These are phyloP conservation scores for Rhagologus leucostigma DNA, from an alignment of 2,113 vertebrate genomes.

Conservation along the genomic window DNA sequence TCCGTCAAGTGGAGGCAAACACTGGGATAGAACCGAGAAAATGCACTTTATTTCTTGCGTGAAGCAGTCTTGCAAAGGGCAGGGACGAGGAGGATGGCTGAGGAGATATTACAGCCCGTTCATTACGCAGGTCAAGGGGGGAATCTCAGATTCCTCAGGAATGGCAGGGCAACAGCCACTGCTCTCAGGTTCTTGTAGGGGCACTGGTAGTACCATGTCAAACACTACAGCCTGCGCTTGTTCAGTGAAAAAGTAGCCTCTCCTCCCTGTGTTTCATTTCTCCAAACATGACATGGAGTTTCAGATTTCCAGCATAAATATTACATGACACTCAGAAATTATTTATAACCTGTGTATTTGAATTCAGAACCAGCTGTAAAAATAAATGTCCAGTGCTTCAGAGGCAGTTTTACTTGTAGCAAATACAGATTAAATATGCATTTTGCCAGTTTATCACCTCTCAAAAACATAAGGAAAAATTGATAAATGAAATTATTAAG, in stretches of 20 bases:
- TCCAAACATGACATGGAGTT: not conserved
- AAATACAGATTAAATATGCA: constrained; percentile 11
- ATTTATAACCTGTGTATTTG: constrained; percentile 19
- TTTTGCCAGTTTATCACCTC: not conserved
- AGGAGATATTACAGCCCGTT: not conserved
- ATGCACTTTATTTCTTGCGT: not conserved
- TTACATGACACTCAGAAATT: constrained; percentile 23
- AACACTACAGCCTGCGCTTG: not conserved
- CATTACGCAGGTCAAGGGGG: not conserved
- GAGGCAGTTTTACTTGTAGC: constrained; percentile 2
- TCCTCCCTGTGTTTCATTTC: not conserved
- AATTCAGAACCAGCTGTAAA: constrained; percentile 10
- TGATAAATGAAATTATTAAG: not conserved
- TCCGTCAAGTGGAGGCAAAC: not conserved
- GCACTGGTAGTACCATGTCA: rapidly evolving
- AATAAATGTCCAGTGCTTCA: constrained; percentile 34
- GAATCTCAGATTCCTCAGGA: not conserved
- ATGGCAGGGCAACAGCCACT: not conserved
- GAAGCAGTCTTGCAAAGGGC: not conserved
- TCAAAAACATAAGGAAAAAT: not conserved
- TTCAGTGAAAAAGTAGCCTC: not conserved
- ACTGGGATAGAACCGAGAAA: not conserved
- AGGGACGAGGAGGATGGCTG: rapidly evolving
- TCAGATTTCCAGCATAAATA: constrained; percentile 43
- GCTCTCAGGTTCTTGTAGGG: not conserved